These are phyloP conservation scores for Ciconia maguari DNA, from an alignment of 2,113 vertebrate species.

Conservation along the genomic window DNA sequence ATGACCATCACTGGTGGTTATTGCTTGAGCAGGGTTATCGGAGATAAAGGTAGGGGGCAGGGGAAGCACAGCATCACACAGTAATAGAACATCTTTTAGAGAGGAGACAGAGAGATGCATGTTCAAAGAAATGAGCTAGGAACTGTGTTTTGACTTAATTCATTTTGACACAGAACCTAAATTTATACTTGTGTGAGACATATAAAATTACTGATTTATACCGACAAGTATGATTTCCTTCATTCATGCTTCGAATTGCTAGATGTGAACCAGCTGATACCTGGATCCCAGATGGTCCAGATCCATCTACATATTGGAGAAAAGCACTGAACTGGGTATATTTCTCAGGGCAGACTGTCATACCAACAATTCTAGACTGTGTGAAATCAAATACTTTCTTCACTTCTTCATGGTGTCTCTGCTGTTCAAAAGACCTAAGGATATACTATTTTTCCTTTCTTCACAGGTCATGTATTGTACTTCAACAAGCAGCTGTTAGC, in stretches of 20 bases:
- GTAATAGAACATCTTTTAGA: background rate
- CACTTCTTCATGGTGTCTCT: background rate
- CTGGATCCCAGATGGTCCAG: background rate
- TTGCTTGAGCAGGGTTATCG: too few species aligned
- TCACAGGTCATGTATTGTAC: background rate
- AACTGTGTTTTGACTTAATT: background rate
- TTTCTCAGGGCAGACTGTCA: background rate
- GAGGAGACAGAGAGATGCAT: background rate
- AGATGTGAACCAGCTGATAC: background rate
- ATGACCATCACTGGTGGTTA: too few species aligned
- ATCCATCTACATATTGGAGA: background rate
- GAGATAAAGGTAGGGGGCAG: too few species aligned
- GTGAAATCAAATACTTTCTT: background rate
- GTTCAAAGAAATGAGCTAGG: background rate
- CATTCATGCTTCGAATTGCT: background rate
- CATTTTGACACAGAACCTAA: background rate
- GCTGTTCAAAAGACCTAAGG: background rate
- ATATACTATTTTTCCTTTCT: background rate
- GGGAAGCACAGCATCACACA: too few species aligned
- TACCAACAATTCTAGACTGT: background rate
- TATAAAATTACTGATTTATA: background rate
- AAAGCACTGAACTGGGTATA: background rate
- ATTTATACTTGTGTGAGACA: background rate
- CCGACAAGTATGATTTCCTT: background rate
- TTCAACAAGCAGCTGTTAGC: background rate